Conservation (phyloP, 1,140 invertebrate genomes). For the Apis dorsata region DNA sequence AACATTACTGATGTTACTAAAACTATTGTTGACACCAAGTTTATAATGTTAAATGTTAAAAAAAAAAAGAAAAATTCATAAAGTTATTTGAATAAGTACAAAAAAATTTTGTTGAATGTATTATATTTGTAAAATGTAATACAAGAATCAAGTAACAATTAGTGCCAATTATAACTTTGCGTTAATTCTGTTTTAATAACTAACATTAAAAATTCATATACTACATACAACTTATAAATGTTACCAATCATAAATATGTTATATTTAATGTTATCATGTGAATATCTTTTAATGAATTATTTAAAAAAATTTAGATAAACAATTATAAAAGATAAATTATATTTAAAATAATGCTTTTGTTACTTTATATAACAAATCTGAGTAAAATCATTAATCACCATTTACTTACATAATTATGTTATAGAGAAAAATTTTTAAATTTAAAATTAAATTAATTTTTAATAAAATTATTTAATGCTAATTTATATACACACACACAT, state of each 20-base stretch:
- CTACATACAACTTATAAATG: constrained; percentile 18
- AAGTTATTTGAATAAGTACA: constrained; percentile 43
- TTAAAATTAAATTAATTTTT: neutral
- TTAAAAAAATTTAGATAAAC: constrained; percentile 16
- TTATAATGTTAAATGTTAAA: constrained; percentile 55
- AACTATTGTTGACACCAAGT: constrained; percentile 50
- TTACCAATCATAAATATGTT: constrained; percentile 30
- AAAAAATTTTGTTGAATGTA: constrained; percentile 22
- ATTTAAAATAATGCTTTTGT: constrained; percentile 2
- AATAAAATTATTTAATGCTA: constrained; percentile 14
- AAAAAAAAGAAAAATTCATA: constrained; percentile 22
- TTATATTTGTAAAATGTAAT: constrained; percentile 39
- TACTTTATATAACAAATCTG: neutral
- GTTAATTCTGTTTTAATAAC: constrained; percentile 22
- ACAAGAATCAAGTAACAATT: constrained; percentile 36
- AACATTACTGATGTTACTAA: constrained; percentile 46
- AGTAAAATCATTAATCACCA: neutral
- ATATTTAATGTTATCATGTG: constrained; percentile 29
- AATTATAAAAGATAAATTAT: neutral
- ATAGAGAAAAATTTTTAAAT: neutral
- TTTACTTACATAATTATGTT: constrained; percentile 13
- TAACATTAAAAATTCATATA: constrained; percentile 28
- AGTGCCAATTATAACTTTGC: constrained; percentile 34
- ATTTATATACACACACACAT: neutral
- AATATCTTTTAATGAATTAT: constrained; percentile 14